These are phyloP conservation scores for Formicarius rufipectus DNA, from an alignment of 2,113 vertebrate genomes.

Conservation along the genomic window DNA sequence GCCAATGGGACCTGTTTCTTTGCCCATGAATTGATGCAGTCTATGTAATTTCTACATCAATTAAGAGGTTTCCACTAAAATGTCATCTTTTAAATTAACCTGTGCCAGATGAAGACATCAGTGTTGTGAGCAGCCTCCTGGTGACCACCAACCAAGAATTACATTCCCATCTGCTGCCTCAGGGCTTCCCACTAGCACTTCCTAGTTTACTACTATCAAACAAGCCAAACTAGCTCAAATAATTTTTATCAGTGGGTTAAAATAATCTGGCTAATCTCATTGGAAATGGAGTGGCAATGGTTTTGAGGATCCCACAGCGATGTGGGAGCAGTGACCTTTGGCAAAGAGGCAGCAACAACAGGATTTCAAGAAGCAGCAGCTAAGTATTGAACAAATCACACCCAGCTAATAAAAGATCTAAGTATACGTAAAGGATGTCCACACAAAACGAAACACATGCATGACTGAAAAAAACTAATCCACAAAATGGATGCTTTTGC, in stretches of 20 bases:
- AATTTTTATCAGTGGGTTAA: neutral
- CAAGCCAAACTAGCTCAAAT: neutral
- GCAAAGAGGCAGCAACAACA: neutral
- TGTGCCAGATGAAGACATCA: neutral
- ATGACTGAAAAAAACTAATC: neutral
- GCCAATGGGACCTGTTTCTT: neutral
- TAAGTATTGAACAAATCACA: neutral
- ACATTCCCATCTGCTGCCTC: neutral
- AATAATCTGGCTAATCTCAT: neutral
- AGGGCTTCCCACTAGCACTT: neutral
- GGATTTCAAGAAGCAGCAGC: neutral
- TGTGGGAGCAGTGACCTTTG: neutral
- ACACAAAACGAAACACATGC: neutral
- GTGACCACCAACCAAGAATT: neutral
- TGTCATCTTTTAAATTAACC: neutral
- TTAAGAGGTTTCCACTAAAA: neutral
- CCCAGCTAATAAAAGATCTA: neutral
- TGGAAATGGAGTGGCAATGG: neutral
- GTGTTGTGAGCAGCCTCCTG: neutral
- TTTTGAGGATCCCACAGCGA: neutral
- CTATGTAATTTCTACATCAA: neutral
- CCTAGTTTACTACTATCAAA: neutral
- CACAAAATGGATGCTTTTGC: neutral
- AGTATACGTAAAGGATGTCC: neutral
- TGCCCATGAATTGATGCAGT: neutral